Percentiles rank a stretch among this genome's conserved stretches.
Conservation (phyloP, 2,797 vertebrate species). For the Alosa sapidissima region DNA sequence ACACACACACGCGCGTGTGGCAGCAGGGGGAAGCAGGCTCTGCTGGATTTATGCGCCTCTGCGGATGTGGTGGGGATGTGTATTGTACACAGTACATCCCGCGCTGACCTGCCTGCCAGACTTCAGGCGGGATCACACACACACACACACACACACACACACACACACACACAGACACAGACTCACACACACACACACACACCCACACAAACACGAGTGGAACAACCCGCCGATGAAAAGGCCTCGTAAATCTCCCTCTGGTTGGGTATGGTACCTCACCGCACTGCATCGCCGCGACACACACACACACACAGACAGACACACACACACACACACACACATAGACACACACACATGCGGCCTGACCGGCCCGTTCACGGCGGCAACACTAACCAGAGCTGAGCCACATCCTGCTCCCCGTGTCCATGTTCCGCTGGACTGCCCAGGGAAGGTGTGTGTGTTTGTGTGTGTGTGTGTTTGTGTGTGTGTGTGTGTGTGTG, state of each 20-base stretch:
- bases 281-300: background rate
- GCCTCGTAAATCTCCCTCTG: constrained; percentile 56
- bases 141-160: background rate
- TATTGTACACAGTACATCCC: background rate
- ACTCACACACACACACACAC: background rate
- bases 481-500: no score
- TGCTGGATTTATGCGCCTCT: constrained; percentile 24
- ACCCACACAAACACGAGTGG: constrained; percentile 45
- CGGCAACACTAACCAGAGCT: background rate
- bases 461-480: no score
- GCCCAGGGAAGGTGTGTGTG: no score
- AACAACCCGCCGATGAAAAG: constrained; percentile 64
- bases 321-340: background rate
- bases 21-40: constrained; percentile 58
- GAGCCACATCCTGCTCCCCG: background rate
- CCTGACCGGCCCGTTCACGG: background rate
- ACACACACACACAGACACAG: background rate
- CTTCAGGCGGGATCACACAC: background rate
- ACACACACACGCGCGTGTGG: background rate
- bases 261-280: constrained; percentile 3
- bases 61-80: background rate
- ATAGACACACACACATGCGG: background rate
- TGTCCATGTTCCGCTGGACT: background rate
- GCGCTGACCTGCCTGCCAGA: background rate
- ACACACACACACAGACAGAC: background rate